These are phyloP conservation scores for Podarcis muralis DNA, from an alignment of 2,113 vertebrate species.

Conservation along the genomic window DNA sequence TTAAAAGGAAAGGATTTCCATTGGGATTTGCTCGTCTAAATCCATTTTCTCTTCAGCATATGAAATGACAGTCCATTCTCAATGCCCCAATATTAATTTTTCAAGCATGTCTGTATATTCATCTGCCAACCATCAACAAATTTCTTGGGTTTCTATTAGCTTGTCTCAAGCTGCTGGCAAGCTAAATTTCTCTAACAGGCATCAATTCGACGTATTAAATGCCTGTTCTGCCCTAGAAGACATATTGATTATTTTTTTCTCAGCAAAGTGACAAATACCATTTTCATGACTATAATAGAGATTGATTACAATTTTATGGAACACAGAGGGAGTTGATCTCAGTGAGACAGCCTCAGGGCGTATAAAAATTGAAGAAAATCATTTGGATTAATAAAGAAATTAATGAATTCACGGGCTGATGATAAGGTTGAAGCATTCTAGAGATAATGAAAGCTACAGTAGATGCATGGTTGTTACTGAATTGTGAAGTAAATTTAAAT, in stretches of 20 bases:
- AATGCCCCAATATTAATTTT: constrained; percentile 76
- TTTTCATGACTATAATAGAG: constrained; percentile 83
- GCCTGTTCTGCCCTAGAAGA: constrained; percentile 76
- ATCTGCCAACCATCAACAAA: constrained; percentile 72
- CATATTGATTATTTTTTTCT: constrained; percentile 80
- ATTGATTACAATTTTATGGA: constrained; percentile 81
- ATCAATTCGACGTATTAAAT: constrained; percentile 79
- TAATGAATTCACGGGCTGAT: constrained; percentile 72
- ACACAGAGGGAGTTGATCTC: constrained; percentile 62
- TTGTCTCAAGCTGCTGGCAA: constrained; percentile 76
- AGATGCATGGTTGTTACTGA: constrained; percentile 36
- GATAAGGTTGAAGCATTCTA: constrained; percentile 63
- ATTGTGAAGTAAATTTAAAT: constrained; percentile 48
- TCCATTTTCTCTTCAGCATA: constrained; percentile 68
- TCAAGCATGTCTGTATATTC: constrained; percentile 68
- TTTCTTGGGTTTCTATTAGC: constrained; percentile 78
- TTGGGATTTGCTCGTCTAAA: constrained; percentile 66
- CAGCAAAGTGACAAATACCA: constrained; percentile 79
- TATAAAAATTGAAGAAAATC: constrained; percentile 71
- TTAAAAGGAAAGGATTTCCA: constrained; percentile 50
- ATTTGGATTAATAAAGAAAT: constrained; percentile 74
- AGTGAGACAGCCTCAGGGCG: constrained; percentile 60
- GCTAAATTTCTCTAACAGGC: constrained; percentile 78
- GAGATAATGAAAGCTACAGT: constrained; percentile 40
- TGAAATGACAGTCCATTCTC: constrained; percentile 73